These are phyloP conservation scores for Macrotus californicus DNA, from an alignment of 2,113 vertebrate species.

Conservation along the genomic window DNA sequence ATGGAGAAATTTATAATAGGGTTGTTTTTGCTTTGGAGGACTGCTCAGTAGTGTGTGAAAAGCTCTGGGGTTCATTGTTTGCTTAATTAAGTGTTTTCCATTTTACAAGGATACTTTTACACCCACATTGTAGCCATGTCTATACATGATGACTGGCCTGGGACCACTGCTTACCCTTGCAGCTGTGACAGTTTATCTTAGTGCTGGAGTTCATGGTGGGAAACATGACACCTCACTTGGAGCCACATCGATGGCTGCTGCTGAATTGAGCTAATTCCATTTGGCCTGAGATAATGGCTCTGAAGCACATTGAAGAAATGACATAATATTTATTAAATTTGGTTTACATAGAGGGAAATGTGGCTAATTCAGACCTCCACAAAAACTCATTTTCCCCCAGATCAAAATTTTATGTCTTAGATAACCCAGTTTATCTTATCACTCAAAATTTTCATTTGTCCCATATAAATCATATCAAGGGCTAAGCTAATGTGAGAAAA, in stretches of 20 bases:
- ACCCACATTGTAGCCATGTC: neutral
- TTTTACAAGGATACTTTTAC: neutral
- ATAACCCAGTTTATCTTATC: neutral
- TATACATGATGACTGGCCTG: neutral
- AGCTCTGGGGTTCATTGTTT: neutral
- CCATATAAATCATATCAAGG: neutral
- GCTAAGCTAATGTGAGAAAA: neutral
- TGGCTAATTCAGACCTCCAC: neutral
- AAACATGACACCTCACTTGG: conserved; percentile 20
- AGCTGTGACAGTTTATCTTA: conserved; percentile 15
- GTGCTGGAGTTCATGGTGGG: neutral
- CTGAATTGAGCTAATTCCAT: neutral
- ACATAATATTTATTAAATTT: neutral
- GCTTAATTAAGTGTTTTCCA: conserved; percentile 24
- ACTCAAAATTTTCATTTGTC: neutral
- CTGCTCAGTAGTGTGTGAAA: neutral
- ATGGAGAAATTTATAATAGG: neutral
- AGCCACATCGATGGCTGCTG: neutral
- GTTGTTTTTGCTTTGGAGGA: neutral
- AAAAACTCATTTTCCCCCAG: neutral
- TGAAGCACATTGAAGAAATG: neutral
- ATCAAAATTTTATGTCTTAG: neutral
- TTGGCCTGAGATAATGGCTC: neutral
- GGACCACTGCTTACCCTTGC: neutral
- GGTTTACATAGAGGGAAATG: neutral